Conservation (phyloP, 2,888 invertebrate genomes). For the Mesorhabditis spiculigera region DNA sequence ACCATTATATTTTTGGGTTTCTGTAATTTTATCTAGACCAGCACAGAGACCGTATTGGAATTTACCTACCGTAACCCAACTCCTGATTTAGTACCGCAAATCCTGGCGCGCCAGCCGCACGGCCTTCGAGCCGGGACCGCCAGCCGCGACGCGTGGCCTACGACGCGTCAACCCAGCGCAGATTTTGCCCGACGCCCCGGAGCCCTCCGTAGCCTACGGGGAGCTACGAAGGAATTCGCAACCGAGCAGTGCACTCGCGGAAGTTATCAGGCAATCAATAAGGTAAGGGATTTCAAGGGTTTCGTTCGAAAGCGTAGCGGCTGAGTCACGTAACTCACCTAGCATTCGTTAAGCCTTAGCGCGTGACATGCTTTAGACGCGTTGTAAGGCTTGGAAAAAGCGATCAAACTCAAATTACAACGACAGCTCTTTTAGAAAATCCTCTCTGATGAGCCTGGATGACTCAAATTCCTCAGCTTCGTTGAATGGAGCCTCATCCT, state of each 20-base stretch:
- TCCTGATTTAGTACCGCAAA: not conserved
- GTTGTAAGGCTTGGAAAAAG: not conserved
- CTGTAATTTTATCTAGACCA: no score
- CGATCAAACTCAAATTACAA: not conserved
- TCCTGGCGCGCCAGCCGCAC: not conserved
- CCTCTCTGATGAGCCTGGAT: not conserved
- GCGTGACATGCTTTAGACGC: not conserved
- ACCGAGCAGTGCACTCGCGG: not conserved
- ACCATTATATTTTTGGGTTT: no score
- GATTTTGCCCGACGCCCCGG: not conserved
- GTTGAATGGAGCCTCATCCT: not conserved
- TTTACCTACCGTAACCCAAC: not conserved
- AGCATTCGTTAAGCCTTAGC: not conserved
- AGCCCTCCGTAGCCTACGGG: not conserved
- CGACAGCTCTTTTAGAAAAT: not conserved
- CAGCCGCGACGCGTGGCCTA: not conserved
- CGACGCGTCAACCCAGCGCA: not conserved
- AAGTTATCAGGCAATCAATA: not conserved
- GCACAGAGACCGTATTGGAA: no score
- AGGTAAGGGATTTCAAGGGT: not conserved
- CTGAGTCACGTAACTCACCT: no score
- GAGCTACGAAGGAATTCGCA: not conserved
- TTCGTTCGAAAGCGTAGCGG: not conserved
- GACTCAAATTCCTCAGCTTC: slow-evolving; percentile 1
- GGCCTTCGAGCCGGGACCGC: not conserved